Conservation (phyloP, 2,113 vertebrate species). For the Phainopepla nitens region DNA sequence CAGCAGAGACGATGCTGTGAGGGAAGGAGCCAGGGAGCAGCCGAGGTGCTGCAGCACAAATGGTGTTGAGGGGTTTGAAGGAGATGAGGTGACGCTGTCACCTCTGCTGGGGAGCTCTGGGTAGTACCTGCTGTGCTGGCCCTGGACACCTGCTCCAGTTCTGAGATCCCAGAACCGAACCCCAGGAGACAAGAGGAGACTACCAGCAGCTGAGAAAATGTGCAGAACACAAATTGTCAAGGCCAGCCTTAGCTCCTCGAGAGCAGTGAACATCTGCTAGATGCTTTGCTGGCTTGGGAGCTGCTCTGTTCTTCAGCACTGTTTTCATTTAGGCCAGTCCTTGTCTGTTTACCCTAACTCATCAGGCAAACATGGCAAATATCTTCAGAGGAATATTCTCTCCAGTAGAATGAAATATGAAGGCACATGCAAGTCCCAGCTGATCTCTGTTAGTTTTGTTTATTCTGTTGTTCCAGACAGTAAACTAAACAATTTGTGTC, state of each 20-base stretch:
- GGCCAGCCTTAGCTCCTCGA: neutral
- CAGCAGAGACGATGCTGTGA: neutral
- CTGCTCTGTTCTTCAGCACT: neutral
- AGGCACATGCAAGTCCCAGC: neutral
- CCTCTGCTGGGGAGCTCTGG: neutral
- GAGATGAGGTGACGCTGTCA: neutral
- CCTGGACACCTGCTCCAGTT: neutral
- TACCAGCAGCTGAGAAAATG: neutral
- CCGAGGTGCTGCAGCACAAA: rapidly evolving
- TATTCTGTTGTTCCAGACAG: neutral
- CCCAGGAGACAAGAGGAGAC: neutral
- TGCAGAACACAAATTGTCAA: neutral
- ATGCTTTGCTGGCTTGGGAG: neutral
- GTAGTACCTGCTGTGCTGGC: rapidly evolving
- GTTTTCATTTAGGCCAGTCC: neutral
- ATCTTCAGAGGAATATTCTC: neutral
- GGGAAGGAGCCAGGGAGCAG: neutral
- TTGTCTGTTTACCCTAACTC: neutral
- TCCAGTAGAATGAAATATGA: neutral
- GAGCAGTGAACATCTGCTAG: neutral
- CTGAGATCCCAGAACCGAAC: neutral
- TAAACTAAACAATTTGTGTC: neutral
- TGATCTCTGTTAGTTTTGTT: neutral
- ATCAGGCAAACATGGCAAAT: neutral
- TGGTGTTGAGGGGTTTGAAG: neutral